Evolutionary conservation across 2,113 vertebrate species (phyloP).

Genomic region (Martes martes): DNA sequence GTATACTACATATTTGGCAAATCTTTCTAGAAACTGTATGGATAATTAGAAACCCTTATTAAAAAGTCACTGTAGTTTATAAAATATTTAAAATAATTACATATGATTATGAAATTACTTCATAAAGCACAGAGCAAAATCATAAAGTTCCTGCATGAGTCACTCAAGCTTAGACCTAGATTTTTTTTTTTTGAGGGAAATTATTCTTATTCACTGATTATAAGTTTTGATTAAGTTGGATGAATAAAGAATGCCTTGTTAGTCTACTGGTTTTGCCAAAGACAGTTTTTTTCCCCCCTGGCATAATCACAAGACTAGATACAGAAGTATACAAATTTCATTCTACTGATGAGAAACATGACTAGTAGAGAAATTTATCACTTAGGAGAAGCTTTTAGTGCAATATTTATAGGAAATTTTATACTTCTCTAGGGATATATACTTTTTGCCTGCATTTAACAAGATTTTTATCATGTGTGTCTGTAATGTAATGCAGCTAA

Average conservation of each 20-base stretch:
- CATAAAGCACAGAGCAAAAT: constrained; percentile 79
- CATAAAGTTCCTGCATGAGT: constrained; percentile 70
- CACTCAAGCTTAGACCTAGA: constrained; percentile 60
- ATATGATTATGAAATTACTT: constrained; percentile 81
- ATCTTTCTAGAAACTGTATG: constrained; percentile 80
- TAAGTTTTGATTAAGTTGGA: constrained; percentile 66
- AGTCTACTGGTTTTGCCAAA: constrained; percentile 43
- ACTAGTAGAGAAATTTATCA: not conserved
- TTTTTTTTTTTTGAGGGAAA: constrained; percentile 41
- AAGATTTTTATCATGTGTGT: not conserved
- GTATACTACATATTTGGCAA: constrained; percentile 58
- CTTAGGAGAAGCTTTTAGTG: not conserved
- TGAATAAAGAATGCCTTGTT: constrained; percentile 56
- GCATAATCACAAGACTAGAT: not conserved
- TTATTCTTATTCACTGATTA: constrained; percentile 61
- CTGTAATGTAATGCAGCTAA: not conserved
- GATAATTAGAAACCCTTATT: constrained; percentile 77
- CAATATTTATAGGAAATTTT: not conserved
- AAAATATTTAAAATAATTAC: constrained; percentile 88
- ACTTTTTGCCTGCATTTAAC: not conserved
- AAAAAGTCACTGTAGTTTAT: constrained; percentile 81
- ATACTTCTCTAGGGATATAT: not conserved
- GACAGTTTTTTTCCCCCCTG: not conserved
- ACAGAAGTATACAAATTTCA: not conserved
- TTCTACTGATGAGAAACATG: not conserved